Conservation (phyloP, 2,113 vertebrate species). For the Galbula dea region DNA sequence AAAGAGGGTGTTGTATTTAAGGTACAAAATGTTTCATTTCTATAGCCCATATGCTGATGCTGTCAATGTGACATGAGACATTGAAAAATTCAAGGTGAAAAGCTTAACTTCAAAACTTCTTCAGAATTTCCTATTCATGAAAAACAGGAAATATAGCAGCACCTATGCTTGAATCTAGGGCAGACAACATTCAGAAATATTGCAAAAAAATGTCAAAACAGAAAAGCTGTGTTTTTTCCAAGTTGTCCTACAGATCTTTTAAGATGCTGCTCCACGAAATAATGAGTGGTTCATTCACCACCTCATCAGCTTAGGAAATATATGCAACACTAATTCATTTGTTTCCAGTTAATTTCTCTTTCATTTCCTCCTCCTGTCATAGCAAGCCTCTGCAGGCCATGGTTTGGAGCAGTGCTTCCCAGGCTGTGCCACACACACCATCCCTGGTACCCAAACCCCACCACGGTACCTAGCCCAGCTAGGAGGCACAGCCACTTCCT, state of each 20-base stretch:
- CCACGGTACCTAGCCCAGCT: background rate
- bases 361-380: slow-evolving; percentile 32
- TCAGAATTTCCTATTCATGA: background rate
- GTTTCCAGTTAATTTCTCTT: slow-evolving; percentile 60
- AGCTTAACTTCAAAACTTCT: background rate
- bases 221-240: background rate
- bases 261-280: slow-evolving; percentile 32
- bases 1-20: background rate
- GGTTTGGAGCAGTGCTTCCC: background rate
- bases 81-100: background rate
- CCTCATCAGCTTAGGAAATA: slow-evolving; percentile 52
- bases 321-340: slow-evolving; percentile 47
- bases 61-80: rapidly evolving
- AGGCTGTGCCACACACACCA: background rate
- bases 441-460: background rate
- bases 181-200: background rate
- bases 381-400: background rate
- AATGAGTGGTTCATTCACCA: slow-evolving; percentile 20
- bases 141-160: background rate
- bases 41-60: background rate
- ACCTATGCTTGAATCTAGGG: background rate
- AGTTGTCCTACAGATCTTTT: slow-evolving; percentile 55
- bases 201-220: background rate
- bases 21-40: background rate
- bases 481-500: background rate